A percentile compares a stretch with the other conserved stretches of the same genome.
Conservation (phyloP, 2,113 vertebrate genomes). For the Channa argus region DNA sequence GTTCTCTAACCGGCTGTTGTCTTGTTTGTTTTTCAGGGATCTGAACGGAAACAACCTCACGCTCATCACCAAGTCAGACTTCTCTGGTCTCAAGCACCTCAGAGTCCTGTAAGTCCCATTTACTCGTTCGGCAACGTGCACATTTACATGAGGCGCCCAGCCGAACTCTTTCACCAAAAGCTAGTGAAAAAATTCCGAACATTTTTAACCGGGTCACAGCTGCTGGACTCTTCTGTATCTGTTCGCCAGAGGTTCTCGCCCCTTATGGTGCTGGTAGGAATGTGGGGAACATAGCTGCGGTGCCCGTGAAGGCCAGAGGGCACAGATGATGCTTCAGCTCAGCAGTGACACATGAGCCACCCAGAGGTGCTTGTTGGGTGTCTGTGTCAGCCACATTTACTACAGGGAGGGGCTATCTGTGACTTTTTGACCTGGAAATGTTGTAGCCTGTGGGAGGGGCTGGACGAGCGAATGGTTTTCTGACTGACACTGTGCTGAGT, state of each 20-base stretch:
- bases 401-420: slow-evolving; percentile 22
- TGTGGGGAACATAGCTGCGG: slow-evolving; percentile 37
- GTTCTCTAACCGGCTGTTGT: slow-evolving; percentile 13
- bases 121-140: too few species aligned
- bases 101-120: slow-evolving; percentile 91
- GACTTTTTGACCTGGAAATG: slow-evolving; percentile 63
- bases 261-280: slow-evolving; percentile 26
- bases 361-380: slow-evolving; percentile 51
- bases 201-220: too few species aligned
- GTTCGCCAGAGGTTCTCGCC: slow-evolving; percentile 19
- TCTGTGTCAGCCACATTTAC: slow-evolving; percentile 58
- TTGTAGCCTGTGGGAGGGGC: slow-evolving; percentile 27
- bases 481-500: slow-evolving; percentile 9
- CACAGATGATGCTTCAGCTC: slow-evolving; percentile 20
- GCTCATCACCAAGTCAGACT: slow-evolving; percentile 88
- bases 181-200: too few species aligned
- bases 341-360: slow-evolving; percentile 46
- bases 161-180: too few species aligned
- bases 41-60: slow-evolving; percentile 96
- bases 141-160: too few species aligned
- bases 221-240: neutral
- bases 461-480: slow-evolving; percentile 12
- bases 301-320: slow-evolving; percentile 40
- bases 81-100: slow-evolving; percentile 89
- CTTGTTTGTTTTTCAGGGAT: slow-evolving; percentile 83